These are phyloP conservation scores for Andricus grossulariae DNA, from an alignment of 1,140 invertebrate species.

Conservation along the genomic window DNA sequence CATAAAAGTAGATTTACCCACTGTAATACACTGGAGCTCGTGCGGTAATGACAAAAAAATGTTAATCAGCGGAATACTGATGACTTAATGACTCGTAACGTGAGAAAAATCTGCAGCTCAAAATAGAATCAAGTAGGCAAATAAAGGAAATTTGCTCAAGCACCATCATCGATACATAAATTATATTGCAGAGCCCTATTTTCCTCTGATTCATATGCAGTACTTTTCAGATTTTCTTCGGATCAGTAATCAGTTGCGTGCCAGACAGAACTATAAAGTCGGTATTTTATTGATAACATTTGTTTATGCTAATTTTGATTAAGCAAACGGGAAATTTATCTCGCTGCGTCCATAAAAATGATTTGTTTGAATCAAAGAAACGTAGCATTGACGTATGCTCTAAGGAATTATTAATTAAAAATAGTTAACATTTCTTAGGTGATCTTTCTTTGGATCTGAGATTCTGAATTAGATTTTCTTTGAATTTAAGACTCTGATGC, in stretches of 20 bases:
- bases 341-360: neutral
- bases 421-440: too few relatives aligned
- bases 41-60: constrained; percentile 39
- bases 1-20: constrained; percentile 36
- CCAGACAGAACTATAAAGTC: neutral
- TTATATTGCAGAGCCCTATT: neutral
- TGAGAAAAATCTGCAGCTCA: constrained; percentile 26
- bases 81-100: constrained; percentile 37
- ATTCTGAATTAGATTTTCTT: too few relatives aligned
- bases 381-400: too few relatives aligned
- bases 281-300: neutral
- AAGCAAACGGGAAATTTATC: neutral
- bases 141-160: constrained; percentile 20
- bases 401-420: too few relatives aligned
- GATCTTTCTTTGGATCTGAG: too few relatives aligned
- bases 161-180: constrained; percentile 3
- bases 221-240: neutral
- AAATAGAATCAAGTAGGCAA: neutral
- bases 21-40: neutral
- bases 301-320: neutral
- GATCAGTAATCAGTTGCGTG: neutral
- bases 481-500: too few relatives aligned
- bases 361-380: too few relatives aligned
- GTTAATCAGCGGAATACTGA: constrained; percentile 32
- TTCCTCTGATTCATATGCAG: neutral